phyloP scores from a whole-genome alignment of 2,797 vertebrate species.

The Xyrichtys novacula region DNA sequence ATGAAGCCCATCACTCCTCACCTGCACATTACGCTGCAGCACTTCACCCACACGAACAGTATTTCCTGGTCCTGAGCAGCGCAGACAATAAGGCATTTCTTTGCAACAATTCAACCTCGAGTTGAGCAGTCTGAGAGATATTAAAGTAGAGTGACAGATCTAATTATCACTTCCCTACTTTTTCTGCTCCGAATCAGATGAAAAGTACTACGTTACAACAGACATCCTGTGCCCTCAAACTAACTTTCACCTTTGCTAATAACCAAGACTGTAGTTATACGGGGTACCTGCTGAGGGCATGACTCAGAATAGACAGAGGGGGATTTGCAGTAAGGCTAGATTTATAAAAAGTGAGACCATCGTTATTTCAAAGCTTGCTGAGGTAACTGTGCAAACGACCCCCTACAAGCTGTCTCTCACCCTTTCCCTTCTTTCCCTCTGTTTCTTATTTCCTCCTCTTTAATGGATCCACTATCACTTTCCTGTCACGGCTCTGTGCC shows the following conservation, averaged over 20 bases:
- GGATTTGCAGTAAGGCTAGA: slow-evolving; percentile 68
- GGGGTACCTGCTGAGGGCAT: slow-evolving; percentile 68
- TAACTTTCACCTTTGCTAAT: slow-evolving; percentile 77
- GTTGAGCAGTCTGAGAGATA: slow-evolving; percentile 59
- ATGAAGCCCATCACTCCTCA: slow-evolving; percentile 66
- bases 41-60: slow-evolving; percentile 29
- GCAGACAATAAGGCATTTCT: slow-evolving; percentile 73
- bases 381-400: slow-evolving; percentile 51
- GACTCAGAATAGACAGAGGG: slow-evolving; percentile 62
- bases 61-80: slow-evolving; percentile 46
- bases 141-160: slow-evolving; percentile 81
- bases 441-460: slow-evolving; percentile 35
- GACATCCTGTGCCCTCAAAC: slow-evolving; percentile 70
- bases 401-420: slow-evolving; percentile 32
- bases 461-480: slow-evolving; percentile 40
- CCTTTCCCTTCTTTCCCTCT: slow-evolving; percentile 23
- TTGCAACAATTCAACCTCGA: slow-evolving; percentile 55
- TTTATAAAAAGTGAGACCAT: slow-evolving; percentile 60
- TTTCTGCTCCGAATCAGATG: slow-evolving; percentile 61
- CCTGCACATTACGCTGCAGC: slow-evolving; percentile 57
- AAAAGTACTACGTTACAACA: slow-evolving; percentile 67
- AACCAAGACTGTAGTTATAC: slow-evolving; percentile 69
- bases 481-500: slow-evolving; percentile 11
- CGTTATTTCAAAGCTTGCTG: slow-evolving; percentile 53
- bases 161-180: slow-evolving; percentile 78